Evolutionary conservation across 1,140 invertebrate species (phyloP).

Genomic region (Apolygus lucorum): DNA sequence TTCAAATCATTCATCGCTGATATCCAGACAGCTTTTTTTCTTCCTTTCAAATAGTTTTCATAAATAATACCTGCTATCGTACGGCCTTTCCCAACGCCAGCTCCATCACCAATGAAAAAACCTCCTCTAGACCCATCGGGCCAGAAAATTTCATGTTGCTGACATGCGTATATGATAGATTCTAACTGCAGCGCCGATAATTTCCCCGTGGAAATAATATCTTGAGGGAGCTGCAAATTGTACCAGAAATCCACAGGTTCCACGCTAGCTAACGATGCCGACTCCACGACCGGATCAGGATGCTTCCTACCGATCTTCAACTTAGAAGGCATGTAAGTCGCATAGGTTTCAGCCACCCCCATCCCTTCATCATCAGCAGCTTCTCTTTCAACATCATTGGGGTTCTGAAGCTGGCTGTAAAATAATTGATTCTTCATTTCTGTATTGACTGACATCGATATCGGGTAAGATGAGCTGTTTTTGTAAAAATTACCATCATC

Average conservation of each 20-base stretch:
- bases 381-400: too few relatives aligned
- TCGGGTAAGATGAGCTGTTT: too few relatives aligned
- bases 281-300: constrained; percentile 99
- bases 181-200: constrained; percentile 95
- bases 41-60: constrained; percentile 90
- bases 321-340: constrained; percentile 95
- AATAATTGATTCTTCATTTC: too few relatives aligned
- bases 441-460: too few relatives aligned
- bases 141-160: constrained; percentile 87
- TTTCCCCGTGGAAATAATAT: constrained; percentile 70
- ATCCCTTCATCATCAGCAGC: too few relatives aligned
- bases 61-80: constrained; percentile 97
- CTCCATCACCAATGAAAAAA: constrained; percentile 96
- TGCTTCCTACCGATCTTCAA: constrained; percentile 90
- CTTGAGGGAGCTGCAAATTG: constrained; percentile 72
- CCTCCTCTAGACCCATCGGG: constrained; percentile 86
- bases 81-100: constrained; percentile 97
- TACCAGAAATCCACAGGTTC: constrained; percentile 92
- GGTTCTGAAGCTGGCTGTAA: too few relatives aligned
- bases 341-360: constrained; percentile 97
- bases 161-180: constrained; percentile 90
- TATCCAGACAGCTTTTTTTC: constrained; percentile 93
- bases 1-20: constrained; percentile 97
- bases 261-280: constrained; percentile 91
- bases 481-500: too few relatives aligned